A percentile compares a stretch with the other conserved stretches of the same genome.
These are phyloP conservation scores for Enteromius trimaculatus DNA, from an alignment of 2,797 vertebrate species.

Conservation along the genomic window DNA sequence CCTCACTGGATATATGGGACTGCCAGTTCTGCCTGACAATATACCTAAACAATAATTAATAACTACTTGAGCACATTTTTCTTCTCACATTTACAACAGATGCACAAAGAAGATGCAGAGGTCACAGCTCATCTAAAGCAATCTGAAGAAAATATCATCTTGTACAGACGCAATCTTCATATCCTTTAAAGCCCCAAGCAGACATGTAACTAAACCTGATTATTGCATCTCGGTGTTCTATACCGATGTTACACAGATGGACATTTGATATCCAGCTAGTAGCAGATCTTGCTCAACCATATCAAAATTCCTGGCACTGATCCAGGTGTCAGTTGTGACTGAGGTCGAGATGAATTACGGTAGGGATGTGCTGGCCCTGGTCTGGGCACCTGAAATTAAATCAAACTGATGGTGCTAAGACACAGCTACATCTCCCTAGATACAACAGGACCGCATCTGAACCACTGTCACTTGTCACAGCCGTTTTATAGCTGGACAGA, in stretches of 20 bases:
- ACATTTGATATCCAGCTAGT: neutral
- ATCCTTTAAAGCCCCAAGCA: neutral
- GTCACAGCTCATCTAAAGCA: neutral
- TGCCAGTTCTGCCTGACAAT: neutral
- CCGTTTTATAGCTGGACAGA: conserved; percentile 17
- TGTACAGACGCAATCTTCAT: neutral
- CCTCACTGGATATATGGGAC: neutral
- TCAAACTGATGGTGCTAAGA: conserved; percentile 35
- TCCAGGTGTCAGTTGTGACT: conserved; percentile 19
- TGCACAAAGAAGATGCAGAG: neutral
- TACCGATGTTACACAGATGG: conserved; percentile 17
- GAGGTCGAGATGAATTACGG: conserved; percentile 30
- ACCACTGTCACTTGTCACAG: conserved; percentile 18
- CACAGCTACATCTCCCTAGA: conserved; percentile 31
- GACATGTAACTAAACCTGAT: neutral
- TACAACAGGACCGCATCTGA: neutral
- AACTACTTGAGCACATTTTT: neutral
- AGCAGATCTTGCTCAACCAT: neutral
- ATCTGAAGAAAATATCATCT: neutral
- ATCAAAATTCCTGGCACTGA: conserved; percentile 30
- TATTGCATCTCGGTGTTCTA: neutral
- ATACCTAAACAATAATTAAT: neutral
- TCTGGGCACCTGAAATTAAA: conserved; percentile 21
- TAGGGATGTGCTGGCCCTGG: conserved; percentile 14
- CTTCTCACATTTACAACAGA: neutral